These are phyloP conservation scores for Micromussa lordhowensis DNA, from an alignment of 92 coral and sea anemone species.

Conservation along the genomic window DNA sequence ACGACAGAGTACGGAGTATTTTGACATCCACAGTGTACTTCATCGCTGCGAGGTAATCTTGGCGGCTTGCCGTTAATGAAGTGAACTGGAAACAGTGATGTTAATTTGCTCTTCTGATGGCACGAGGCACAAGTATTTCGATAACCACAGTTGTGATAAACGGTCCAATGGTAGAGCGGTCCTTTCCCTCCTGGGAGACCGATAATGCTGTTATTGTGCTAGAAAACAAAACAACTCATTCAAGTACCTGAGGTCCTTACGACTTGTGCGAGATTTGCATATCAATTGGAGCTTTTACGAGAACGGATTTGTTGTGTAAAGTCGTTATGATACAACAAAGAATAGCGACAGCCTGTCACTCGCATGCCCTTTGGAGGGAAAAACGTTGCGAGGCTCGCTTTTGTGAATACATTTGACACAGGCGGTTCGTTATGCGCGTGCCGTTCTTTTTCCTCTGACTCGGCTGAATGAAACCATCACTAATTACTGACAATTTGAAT, in stretches of 20 bases:
- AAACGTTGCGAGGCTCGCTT: constrained; percentile 16
- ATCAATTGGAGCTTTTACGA: constrained; percentile 10
- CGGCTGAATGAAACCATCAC: not conserved
- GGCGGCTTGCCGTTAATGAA: constrained; percentile 12
- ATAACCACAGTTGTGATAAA: constrained; percentile 35
- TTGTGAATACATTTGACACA: constrained; percentile 30
- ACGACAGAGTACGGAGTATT: not conserved
- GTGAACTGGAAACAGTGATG: constrained; percentile 25
- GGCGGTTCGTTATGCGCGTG: constrained; percentile 33
- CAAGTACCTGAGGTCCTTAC: constrained; percentile 27
- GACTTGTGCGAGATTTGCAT: constrained; percentile 41
- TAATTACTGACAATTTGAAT: not conserved
- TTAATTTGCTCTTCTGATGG: constrained; percentile 44
- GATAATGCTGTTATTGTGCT: constrained; percentile 35
- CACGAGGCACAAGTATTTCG: constrained; percentile 69
- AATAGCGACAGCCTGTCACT: constrained; percentile 32
- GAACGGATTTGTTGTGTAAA: constrained; percentile 34
- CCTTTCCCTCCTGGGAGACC: constrained; percentile 33
- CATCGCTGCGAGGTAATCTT: not conserved
- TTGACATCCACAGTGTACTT: not conserved
- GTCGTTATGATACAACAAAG: constrained; percentile 17
- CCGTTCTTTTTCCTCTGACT: not conserved
- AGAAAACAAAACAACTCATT: constrained; percentile 49
- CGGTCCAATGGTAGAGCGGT: constrained; percentile 40
- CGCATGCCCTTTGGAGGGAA: not conserved